Evolutionary conservation across 2,113 vertebrate species (phyloP), one percentile per base, ranked within the genome.

Genomic region (Chloropsis cyanopogon): DNA sequence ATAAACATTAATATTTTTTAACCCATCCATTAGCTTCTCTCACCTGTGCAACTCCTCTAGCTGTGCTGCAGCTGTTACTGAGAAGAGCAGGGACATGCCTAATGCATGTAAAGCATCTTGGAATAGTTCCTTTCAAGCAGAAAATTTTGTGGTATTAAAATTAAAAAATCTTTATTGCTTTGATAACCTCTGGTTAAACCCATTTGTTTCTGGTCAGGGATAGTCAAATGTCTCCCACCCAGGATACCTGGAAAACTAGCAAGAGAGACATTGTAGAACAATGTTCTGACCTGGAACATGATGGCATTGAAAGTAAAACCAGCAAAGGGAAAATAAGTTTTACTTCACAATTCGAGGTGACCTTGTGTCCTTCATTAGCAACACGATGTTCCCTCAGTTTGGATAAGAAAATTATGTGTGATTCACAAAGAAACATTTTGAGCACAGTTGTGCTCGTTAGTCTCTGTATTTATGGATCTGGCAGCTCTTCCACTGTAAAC

Each of bases 341-440:
- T 60, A 35, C 49, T 95, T 84, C 61, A 44, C 37, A 81, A 86
- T 76, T 86, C 88, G 76, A 88, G 2, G 10, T 83, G 92, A 92
- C 96, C 90, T 95, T 93, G 75, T 83, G 79, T 64, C 82, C 44
- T 4, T 2, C 3, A 3, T 68, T 81, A 88, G 88, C 80, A 96
- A 94, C 93, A 86, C 1, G 0, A 50, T 75, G 93, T 97, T 97
- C 95, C 22, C 72, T 95, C 69, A 29, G 79, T 88, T 41, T 82
- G 88, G 94, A 95, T 94, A 94, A 96, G 80, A 86, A 94, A 93
- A 86, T 78, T 2, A 5, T 22, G 56, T 53, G 82, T 72, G 69
- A 83, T 84, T 88, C 69, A 72, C 82, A 88, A 95, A 84, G 92
- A 95, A 96, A 94, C 68, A 71, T 60, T 88, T 18, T 88, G 85